Base-by-base conservation (phyloP, 2,888 invertebrate species). In the Meteorus colon region DNA sequence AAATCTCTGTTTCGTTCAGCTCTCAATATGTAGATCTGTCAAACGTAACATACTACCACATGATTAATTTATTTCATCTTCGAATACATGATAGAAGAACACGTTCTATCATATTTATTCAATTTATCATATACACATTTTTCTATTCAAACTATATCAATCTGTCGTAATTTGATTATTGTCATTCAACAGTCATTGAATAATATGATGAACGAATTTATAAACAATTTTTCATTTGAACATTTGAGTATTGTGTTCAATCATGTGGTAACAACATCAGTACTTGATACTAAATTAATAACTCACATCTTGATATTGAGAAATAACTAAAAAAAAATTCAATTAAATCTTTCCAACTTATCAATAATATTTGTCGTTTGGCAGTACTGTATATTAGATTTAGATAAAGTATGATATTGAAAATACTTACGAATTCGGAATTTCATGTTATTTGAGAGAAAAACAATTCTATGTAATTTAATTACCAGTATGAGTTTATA, bases 21-120 rank as follows among this genome's bases (percentile, higher is more conserved):
- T 55, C 55, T 19, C 59, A 70, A 70, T 70, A 59, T 70, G 55
- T 55, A 55, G 55, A 59, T 59, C 70, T 70, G 70, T 70, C 70
- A 70, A 70, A 37, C 27, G 41, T 55, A 27, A 14, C 60, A 41
- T 41, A 41, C 70, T 70, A 70, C 70, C 45, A 59, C 41, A 34
- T 70, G 70, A 70, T 70, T 70, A 60, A 70, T 70, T 70, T 60
- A 70, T 70, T 60, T 59, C 37, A 34, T 10, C 27, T 16, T 45
- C 34, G n/a, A 41, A 41, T 34, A 31, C 55, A 31, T 69, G 55
- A 31, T 37, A 27, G 55, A 59, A 27, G 55, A 59, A 27, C 59
- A 37, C 34, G 55, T 34, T 55, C 31, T 24, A 70, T 27, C 70
- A 70, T 59, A 59, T 16, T 24, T 24, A 60, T 37, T 27, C 41